Evolutionary conservation across 2,113 vertebrate species (phyloP).

Genomic region (Ceuthmochares aereus): DNA sequence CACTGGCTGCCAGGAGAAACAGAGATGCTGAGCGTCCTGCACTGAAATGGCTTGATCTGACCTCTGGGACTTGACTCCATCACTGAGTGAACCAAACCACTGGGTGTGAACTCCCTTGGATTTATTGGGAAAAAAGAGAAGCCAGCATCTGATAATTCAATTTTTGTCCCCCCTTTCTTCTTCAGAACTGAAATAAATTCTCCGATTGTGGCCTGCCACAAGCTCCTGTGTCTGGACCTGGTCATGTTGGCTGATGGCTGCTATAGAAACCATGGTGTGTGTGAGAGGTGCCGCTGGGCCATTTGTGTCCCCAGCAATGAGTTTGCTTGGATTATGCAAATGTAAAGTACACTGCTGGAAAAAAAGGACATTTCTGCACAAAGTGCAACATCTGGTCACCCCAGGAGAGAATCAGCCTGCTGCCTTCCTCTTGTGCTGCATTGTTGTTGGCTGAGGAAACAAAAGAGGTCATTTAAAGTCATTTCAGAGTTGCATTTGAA

Average conservation of each 20-base stretch:
- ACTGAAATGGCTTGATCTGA: conserved; percentile 16
- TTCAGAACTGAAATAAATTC: background rate
- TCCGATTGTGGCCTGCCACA: accelerated
- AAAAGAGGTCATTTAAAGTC: conserved; percentile 20
- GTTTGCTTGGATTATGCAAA: background rate
- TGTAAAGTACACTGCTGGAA: background rate
- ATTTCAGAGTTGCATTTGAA: conserved; percentile 47
- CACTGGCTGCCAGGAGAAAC: background rate
- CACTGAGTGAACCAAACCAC: accelerated
- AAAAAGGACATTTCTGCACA: background rate
- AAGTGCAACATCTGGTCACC: conserved; percentile 26
- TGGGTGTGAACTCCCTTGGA: background rate
- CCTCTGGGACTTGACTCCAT: background rate
- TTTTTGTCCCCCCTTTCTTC: background rate
- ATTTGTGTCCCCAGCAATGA: accelerated
- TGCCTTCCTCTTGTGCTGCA: background rate
- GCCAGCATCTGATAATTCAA: background rate
- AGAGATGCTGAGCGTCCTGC: accelerated
- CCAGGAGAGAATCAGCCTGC: background rate
- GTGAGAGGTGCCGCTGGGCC: background rate
- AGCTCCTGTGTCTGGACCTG: background rate
- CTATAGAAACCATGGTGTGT: accelerated
- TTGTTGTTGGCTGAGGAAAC: conserved; percentile 44
- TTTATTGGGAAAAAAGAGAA: background rate
- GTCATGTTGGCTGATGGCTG: background rate